Conservation (phyloP, 1,140 invertebrate genomes). For the Danaus plexippus region DNA sequence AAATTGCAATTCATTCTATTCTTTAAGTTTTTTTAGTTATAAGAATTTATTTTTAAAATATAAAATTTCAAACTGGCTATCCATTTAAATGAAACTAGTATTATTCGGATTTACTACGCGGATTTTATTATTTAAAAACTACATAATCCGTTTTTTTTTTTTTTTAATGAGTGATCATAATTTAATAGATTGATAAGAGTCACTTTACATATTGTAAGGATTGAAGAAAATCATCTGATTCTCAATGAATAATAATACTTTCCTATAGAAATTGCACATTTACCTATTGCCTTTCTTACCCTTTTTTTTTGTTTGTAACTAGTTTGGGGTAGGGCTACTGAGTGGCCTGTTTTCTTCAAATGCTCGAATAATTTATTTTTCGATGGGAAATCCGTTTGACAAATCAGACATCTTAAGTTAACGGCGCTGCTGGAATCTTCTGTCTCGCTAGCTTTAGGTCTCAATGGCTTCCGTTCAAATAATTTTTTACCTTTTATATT, state of each 20-base stretch:
- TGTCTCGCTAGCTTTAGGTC: conserved; percentile 68
- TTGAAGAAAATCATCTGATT: conserved; percentile 60
- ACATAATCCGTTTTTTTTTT: too few species aligned
- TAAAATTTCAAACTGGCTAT: too few species aligned
- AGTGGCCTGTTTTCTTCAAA: conserved; percentile 70
- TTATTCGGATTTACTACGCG: too few species aligned
- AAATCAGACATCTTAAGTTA: conserved; percentile 77
- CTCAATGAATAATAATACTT: conserved; percentile 55
- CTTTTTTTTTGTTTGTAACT: conserved; percentile 55
- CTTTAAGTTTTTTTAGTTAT: too few species aligned
- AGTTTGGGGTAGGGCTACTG: conserved; percentile 56
- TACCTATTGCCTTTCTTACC: conserved; percentile 63
- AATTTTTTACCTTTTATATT: conserved; percentile 61
- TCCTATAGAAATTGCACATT: conserved; percentile 65
- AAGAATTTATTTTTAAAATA: too few species aligned
- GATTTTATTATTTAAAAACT: too few species aligned
- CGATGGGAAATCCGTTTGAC: conserved; percentile 79
- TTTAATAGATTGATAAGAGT: conserved; percentile 60
- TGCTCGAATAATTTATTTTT: conserved; percentile 90
- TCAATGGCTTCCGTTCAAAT: conserved; percentile 61
- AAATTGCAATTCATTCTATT: too few species aligned
- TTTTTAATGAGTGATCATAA: conserved; percentile 55
- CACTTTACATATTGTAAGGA: conserved; percentile 57
- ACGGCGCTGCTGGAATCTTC: conserved; percentile 69
- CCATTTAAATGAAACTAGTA: too few species aligned